phyloP scores from a whole-genome alignment of 37 sponge, comb jelly and placozoan genomes.

The Tethya wilhelma region DNA sequence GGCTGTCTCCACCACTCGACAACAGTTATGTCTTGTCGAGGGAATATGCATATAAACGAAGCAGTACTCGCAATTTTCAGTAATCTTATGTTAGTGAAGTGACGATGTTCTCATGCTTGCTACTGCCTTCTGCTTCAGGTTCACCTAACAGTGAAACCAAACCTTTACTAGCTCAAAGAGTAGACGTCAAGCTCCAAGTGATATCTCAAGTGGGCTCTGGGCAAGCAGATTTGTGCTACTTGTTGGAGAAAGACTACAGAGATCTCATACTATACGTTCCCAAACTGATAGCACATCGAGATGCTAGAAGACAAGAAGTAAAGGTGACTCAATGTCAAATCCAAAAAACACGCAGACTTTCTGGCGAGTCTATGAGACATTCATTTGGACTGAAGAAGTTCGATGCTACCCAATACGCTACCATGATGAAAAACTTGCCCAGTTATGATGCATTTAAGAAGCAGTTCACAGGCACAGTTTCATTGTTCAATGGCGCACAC shows the following conservation, averaged over 20 bases:
- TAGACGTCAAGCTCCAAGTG: conserved; percentile 7
- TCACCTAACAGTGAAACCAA: too few species aligned
- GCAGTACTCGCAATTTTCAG: too few species aligned
- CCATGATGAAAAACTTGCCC: neutral
- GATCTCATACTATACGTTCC: conserved; percentile 42
- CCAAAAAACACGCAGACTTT: neutral
- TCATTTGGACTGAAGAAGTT: neutral
- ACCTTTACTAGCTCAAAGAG: conserved; percentile 22
- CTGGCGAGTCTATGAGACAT: neutral
- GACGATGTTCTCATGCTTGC: conserved; percentile 45
- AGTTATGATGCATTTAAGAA: conserved; percentile 3
- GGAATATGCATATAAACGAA: too few species aligned
- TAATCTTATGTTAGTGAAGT: too few species aligned
- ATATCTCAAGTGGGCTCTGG: conserved; percentile 35
- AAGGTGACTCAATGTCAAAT: conserved; percentile 41
- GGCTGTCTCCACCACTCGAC: too few species aligned
- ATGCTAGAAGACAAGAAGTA: conserved; percentile 23
- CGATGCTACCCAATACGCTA: neutral
- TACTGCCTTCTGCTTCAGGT: conserved; percentile 10
- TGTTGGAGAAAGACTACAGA: neutral
- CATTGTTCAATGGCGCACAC: conserved; percentile 2
- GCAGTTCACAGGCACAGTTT: neutral
- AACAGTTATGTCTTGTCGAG: too few species aligned
- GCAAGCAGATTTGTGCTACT: conserved; percentile 10
- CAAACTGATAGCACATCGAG: conserved; percentile 11